Evolutionary conservation across 2,888 invertebrate species (phyloP).

Genomic region (Hybos culiciformis): DNA sequence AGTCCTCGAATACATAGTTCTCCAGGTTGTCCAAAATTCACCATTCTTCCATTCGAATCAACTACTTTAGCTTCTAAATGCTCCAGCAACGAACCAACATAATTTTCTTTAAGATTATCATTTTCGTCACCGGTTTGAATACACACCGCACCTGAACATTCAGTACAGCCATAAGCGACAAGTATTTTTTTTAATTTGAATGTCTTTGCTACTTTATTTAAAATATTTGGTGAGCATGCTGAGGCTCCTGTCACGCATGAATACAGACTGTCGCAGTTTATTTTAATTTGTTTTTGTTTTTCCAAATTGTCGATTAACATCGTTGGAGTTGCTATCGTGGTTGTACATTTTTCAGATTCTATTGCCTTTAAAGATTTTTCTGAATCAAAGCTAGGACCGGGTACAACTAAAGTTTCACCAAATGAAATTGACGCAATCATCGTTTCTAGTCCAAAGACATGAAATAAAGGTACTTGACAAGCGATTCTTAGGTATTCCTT

Average conservation of each 20-base stretch:
- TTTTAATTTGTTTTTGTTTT: slow-evolving; percentile 35
- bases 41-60: slow-evolving; percentile 44
- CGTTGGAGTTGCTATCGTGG: slow-evolving; percentile 68
- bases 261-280: slow-evolving; percentile 37
- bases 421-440: slow-evolving; percentile 43
- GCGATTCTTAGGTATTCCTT: slow-evolving; percentile 32
- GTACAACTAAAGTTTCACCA: slow-evolving; percentile 49
- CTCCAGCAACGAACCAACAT: slow-evolving; percentile 42
- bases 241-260: slow-evolving; percentile 60
- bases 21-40: slow-evolving; percentile 53
- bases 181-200: not conserved
- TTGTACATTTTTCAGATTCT: slow-evolving; percentile 53
- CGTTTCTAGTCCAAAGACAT: slow-evolving; percentile 63
- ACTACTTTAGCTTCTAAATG: slow-evolving; percentile 46
- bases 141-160: slow-evolving; percentile 41
- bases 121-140: slow-evolving; percentile 39
- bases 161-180: slow-evolving; percentile 44
- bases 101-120: slow-evolving; percentile 33
- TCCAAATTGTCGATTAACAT: slow-evolving; percentile 69
- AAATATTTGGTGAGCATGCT: slow-evolving; percentile 48
- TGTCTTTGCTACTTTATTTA: slow-evolving; percentile 37
- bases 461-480: slow-evolving; percentile 64
- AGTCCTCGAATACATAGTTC: slow-evolving; percentile 63
- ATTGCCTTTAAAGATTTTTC: slow-evolving; percentile 48
- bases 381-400: slow-evolving; percentile 46